Base-by-base conservation (phyloP, 2,888 invertebrate genomes). In the Kryphioiulus occultus region DNA sequence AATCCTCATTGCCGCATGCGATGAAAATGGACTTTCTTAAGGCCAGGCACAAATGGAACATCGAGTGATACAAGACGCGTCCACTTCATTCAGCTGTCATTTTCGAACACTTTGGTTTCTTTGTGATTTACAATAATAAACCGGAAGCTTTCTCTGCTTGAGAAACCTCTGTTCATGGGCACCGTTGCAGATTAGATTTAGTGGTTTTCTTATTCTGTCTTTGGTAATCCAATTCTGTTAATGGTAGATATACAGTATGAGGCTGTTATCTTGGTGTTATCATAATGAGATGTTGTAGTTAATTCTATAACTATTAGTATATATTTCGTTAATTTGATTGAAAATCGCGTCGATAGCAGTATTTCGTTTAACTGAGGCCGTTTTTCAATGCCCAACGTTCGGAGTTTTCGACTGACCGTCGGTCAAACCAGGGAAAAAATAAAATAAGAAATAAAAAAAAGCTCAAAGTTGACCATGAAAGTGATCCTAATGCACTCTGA, bases 401-500 rank as follows among this genome's bases (percentile, higher is more conserved):
- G 26, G 26, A 10, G 68, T 68, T 22, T 68, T 68, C n/a, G 26
- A 3, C 68, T 26, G 7, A 12, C 26, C 68, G 7, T 26, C 26
- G 22, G 68, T 26, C 26, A 68, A 26, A 22, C 68, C 26, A 7
- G 26, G 68, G 7, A 68, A 68, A 59, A 59, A n/a, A 26, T n/a
- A n/a, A 68, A 68, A 68, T 68, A 68, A 68, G n/a, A 26, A 44
- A 44, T 44, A 15, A 68, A 53, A 53, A 53, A 19, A 26, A 7
- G 0, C n/a, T n/a, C 68, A 68, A 26, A 68, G 68, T 68, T 68
- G 68, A 68, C 68, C 68, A 68, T 68, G 68, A 68, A 68, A 68
- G 68, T 26, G 68, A 68, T 68, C 68, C 26, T 68, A 68, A 68
- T 68, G 68, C 68, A 68, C 68, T 68, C 68, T 68, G 68, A 68